Evolutionary conservation across 2,113 vertebrate species (phyloP).

Genomic region (Ariopsis seemanni): DNA sequence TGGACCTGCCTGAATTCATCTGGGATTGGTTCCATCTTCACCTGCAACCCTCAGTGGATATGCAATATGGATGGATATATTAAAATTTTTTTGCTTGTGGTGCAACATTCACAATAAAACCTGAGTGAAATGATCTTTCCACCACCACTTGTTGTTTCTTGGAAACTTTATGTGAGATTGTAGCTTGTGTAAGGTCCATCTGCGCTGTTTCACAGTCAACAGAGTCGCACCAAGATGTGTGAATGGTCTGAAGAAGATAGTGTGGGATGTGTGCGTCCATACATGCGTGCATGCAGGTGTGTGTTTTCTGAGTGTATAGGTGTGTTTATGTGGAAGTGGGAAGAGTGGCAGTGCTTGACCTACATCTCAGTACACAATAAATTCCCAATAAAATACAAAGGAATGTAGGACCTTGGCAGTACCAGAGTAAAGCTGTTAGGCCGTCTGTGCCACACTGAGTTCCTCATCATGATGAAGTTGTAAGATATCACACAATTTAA

Average conservation of each 20-base stretch:
- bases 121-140: not conserved
- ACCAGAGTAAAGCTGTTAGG: not conserved
- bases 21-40: too few relatives aligned
- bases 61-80: not conserved
- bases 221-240: conserved; percentile 31
- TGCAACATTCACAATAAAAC: not conserved
- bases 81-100: not conserved
- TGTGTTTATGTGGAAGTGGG: not conserved
- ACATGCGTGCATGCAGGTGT: not conserved
- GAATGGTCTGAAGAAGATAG: conserved; percentile 30
- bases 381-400: not conserved
- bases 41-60: not conserved
- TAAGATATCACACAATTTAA: conserved; percentile 4
- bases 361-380: not conserved
- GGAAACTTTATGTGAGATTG: conserved; percentile 7
- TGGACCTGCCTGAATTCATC: too few relatives aligned
- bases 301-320: not conserved
- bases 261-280: conserved; percentile 34
- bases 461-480: conserved; percentile 6
- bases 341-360: not conserved
- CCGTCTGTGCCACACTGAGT: conserved; percentile 14
- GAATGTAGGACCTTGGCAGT: not conserved
- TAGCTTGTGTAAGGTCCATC: conserved; percentile 53
- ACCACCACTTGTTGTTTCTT: conserved; percentile 22
- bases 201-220: conserved; percentile 43